Evolutionary conservation across 1,140 invertebrate genomes (phyloP).

Genomic region (Hyposmocoma kahamanoa): DNA sequence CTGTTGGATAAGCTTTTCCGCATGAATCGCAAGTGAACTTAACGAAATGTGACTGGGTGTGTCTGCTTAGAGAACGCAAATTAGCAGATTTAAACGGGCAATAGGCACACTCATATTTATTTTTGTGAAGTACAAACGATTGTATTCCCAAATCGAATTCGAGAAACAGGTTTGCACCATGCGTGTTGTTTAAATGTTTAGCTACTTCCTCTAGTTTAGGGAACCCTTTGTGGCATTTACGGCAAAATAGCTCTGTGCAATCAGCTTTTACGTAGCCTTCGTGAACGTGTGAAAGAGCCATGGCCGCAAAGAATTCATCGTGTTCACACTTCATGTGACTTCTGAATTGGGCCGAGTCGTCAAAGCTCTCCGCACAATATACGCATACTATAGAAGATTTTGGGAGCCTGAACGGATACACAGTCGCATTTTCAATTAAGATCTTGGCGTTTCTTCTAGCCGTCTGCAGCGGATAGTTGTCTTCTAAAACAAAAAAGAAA

Average conservation of each 20-base stretch:
- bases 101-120: neutral
- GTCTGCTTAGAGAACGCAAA: neutral
- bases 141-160: neutral
- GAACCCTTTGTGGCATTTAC: constrained; percentile 2
- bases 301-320: neutral
- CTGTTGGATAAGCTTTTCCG: constrained; percentile 1
- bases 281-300: neutral
- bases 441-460: constrained; percentile 8
- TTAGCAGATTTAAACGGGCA: neutral
- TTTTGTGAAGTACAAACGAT: constrained; percentile 1
- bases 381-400: constrained; percentile 9
- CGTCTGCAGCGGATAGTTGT: neutral
- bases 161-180: neutral
- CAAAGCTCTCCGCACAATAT: constrained; percentile 8
- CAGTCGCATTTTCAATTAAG: constrained; percentile 6
- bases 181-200: neutral
- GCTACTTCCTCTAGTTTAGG: neutral
- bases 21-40: constrained; percentile 4
- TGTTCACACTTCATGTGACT: constrained; percentile 10
- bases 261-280: constrained; percentile 11
- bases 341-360: neutral
- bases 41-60: constrained; percentile 3
- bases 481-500: constrained; percentile 13
- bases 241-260: constrained; percentile 4
- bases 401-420: constrained; percentile 8